These are phyloP conservation scores for Sibirionetta formosa DNA, from an alignment of 2,797 vertebrate species.

Conservation along the genomic window DNA sequence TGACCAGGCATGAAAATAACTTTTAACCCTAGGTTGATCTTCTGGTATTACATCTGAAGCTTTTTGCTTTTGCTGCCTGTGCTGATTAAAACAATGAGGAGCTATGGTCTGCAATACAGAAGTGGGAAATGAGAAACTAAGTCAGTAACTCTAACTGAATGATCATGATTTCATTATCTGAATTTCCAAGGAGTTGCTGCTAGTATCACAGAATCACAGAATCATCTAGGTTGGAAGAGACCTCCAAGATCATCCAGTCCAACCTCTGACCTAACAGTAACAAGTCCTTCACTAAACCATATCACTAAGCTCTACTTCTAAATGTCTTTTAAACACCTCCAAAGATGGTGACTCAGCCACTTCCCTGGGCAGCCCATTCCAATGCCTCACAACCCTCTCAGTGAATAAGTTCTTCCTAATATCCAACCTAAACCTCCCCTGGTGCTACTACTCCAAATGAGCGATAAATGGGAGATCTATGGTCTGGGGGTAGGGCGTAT, in stretches of 20 bases:
- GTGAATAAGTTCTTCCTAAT: too few relatives aligned
- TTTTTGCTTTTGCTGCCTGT: neutral
- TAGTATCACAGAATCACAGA: too few relatives aligned
- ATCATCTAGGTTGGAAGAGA: too few relatives aligned
- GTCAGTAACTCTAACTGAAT: neutral
- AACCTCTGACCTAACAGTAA: too few relatives aligned
- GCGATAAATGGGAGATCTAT: neutral
- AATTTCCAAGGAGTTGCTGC: neutral
- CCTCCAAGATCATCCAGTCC: too few relatives aligned
- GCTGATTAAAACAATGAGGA: constrained; percentile 41
- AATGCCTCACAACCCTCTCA: too few relatives aligned
- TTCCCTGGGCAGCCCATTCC: too few relatives aligned
- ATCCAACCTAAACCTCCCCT: too few relatives aligned
- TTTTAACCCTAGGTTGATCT: neutral
- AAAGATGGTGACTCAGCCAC: too few relatives aligned
- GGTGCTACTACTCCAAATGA: neutral
- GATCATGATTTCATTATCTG: neutral
- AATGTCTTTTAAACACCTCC: too few relatives aligned
- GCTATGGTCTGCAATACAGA: neutral
- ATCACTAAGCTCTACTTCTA: too few relatives aligned
- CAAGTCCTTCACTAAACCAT: too few relatives aligned
- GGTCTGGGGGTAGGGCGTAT: neutral
- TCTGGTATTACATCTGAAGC: neutral
- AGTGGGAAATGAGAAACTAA: neutral
- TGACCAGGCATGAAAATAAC: neutral